Base-by-base conservation (phyloP, 1,140 invertebrate genomes). In the Megalonaias nervosa region DNA sequence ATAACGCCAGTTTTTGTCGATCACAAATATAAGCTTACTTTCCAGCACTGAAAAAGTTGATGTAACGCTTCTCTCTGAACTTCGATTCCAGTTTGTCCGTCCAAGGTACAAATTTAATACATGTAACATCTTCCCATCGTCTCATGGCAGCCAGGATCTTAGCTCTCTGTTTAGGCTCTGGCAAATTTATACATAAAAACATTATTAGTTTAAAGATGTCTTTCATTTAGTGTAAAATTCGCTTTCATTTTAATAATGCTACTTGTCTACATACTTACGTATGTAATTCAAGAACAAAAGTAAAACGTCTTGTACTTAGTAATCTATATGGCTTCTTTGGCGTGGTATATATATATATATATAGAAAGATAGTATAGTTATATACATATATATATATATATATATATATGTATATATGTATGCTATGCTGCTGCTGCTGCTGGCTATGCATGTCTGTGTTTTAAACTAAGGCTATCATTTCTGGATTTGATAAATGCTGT, bases 11-110 rank as follows among this genome's bases (percentile, higher is more conserved):
- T 21, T 67, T 21, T 13, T 16, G 15, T 12, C 48, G 11, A 31
- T 38, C 26, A 38, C 23, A 70, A 58, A 31, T 31, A 31, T 1
- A 23, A 16, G 48, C n/a, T 13, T 68, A 78, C 76, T 48, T 74
- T 60, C 76, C 76, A 67, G 71, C 76, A 64, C 71, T 78, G 31
- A 73, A 73, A 60, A 78, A 72, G 9, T 64, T 72, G n/a, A 78
- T 48, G 26, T 75, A 75, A 21, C 67, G 17, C 26, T 61, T 38
- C 58, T 69, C 59, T 12, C 66, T 65, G 17, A 60, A 60, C 57
- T 75, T 48, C 16, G 56, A 15, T 15, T 31, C 31, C 26, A 73
- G 59, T n/a, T 61, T 16, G 14, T 67, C 64, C 11, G 65, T 68
- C 76, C 76, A 78, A 0, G 76, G 76, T 31, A 72, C 71, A 61